These are phyloP conservation scores for Pitangus sulphuratus DNA, from an alignment of 2,797 vertebrate genomes.

Conservation along the genomic window DNA sequence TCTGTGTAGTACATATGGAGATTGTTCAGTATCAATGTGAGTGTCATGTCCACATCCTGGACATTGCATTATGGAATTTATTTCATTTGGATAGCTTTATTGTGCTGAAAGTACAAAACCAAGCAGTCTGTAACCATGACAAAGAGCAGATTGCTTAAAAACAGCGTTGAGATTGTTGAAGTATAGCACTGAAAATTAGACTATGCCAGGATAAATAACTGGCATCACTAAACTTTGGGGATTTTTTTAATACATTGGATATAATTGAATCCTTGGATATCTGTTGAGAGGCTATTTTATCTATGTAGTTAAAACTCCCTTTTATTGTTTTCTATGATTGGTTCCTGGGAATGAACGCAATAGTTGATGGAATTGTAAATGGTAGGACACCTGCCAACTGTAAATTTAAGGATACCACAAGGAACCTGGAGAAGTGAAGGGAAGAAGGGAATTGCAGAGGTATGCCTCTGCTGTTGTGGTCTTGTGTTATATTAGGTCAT, in stretches of 20 bases:
- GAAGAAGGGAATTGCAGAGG: not conserved
- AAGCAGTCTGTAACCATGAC: not conserved
- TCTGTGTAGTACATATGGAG: not conserved
- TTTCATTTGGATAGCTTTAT: not conserved
- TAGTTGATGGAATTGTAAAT: not conserved
- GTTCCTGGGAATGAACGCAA: not conserved
- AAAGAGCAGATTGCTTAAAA: not conserved
- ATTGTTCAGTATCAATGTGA: not conserved
- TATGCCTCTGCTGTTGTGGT: not conserved
- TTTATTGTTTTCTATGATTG: not conserved
- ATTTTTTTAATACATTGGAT: not conserved
- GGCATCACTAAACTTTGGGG: not conserved
- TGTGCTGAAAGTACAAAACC: not conserved
- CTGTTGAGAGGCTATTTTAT: not conserved
- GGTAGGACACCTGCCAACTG: not conserved
- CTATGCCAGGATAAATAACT: not conserved
- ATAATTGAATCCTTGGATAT: not conserved
- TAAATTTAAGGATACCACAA: not conserved
- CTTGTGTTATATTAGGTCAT: not conserved
- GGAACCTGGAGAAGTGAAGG: not conserved
- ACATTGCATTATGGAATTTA: rapidly evolving
- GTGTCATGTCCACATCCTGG: rapidly evolving
- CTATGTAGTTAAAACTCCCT: not conserved
- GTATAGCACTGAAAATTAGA: not conserved
- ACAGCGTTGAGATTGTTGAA: not conserved